Evolutionary conservation across 2,888 invertebrate genomes (phyloP).

Genomic region (Rosalia funebris): DNA sequence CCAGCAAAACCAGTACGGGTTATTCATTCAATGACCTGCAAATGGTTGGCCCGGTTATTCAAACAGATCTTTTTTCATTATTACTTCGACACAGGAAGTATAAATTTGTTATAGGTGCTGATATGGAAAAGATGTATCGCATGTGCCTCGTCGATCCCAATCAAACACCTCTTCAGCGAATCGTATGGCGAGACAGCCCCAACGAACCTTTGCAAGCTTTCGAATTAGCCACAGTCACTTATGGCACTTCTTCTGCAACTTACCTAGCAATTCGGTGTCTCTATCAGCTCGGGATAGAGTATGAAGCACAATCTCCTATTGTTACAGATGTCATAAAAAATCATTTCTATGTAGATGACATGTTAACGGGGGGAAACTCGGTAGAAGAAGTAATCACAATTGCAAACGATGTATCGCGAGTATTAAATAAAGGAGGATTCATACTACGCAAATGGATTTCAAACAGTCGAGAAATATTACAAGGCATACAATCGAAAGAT

Average conservation of each 20-base stretch:
- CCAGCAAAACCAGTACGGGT: slow-evolving; percentile 25
- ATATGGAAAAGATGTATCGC: slow-evolving; percentile 41
- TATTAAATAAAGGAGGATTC: slow-evolving; percentile 17
- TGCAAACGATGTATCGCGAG: slow-evolving; percentile 8
- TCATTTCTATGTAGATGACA: slow-evolving; percentile 24
- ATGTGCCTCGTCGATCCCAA: slow-evolving; percentile 30
- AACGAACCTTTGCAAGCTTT: slow-evolving; percentile 30
- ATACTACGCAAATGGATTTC: too few species aligned
- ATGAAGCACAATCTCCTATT: slow-evolving; percentile 1
- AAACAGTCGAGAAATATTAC: slow-evolving; percentile 21
- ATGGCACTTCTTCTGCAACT: slow-evolving; percentile 25
- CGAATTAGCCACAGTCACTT: slow-evolving; percentile 34
- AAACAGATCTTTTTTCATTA: slow-evolving; percentile 32
- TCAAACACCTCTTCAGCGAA: slow-evolving; percentile 33
- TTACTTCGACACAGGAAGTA: slow-evolving; percentile 32
- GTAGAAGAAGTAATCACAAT: slow-evolving; percentile 2
- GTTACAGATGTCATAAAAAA: slow-evolving; percentile 14
- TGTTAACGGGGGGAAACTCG: slow-evolving; percentile 7
- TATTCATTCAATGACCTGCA: slow-evolving; percentile 33
- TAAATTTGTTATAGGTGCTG: slow-evolving; percentile 31
- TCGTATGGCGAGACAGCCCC: slow-evolving; percentile 33
- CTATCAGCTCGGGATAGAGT: slow-evolving; percentile 17
- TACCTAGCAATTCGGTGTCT: slow-evolving; percentile 25
- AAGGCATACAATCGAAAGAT: slow-evolving; percentile 9
- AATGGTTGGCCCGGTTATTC: slow-evolving; percentile 28